These are phyloP conservation scores for Ornithoptera alexandrae DNA, from an alignment of 2,888 invertebrate species.

Conservation along the genomic window DNA sequence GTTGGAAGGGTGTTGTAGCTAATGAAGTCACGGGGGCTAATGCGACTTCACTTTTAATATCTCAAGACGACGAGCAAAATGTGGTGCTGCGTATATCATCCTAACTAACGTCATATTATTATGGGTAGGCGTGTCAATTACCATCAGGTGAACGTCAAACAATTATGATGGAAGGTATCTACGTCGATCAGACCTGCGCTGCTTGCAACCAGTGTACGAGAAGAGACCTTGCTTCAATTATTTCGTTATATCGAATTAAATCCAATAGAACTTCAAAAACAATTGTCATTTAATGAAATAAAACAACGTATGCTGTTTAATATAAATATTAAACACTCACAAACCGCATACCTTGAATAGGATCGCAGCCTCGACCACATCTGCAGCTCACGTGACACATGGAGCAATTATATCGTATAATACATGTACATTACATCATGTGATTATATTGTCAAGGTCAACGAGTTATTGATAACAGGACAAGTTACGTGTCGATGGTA, in stretches of 20 bases:
- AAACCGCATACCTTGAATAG: constrained; percentile 1
- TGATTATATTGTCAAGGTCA: constrained; percentile 21
- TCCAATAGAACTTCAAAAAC: not conserved
- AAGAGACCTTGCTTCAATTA: not conserved
- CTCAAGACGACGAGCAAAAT: too few relatives aligned
- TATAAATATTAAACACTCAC: not conserved
- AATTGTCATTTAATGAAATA: not conserved
- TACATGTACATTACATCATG: constrained; percentile 20
- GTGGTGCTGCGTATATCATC: too few relatives aligned
- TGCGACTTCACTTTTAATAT: too few relatives aligned
- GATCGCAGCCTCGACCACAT: constrained; percentile 14
- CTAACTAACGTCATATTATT: too few relatives aligned
- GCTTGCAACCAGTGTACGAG: not conserved
- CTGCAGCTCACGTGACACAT: constrained; percentile 12
- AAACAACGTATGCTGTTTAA: not conserved
- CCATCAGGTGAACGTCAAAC: too few relatives aligned
- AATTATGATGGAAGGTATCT: too few relatives aligned
- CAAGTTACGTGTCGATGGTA: constrained; percentile 7
- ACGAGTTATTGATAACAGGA: constrained; percentile 10
- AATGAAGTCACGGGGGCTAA: too few relatives aligned
- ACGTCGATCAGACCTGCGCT: too few relatives aligned
- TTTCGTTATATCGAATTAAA: not conserved
- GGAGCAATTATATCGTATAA: constrained; percentile 15
- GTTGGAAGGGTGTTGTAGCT: too few relatives aligned
- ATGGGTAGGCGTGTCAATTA: too few relatives aligned